These are phyloP conservation scores for Pachyramphus minor DNA, from an alignment of 2,113 vertebrate genomes.

Conservation along the genomic window DNA sequence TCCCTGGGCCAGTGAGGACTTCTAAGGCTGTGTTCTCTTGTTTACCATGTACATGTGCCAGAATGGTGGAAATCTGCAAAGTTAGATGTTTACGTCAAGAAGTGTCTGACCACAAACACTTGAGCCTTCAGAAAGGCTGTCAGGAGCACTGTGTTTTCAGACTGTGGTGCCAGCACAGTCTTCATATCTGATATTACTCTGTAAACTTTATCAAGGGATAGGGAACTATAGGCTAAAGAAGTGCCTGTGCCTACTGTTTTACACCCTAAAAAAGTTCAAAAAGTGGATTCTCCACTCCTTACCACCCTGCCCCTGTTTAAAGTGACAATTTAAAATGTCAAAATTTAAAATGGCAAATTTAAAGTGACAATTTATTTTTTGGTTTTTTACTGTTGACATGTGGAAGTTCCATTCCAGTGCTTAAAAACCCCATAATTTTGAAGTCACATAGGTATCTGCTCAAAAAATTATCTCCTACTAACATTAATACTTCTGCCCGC, in stretches of 20 bases:
- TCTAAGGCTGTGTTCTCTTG: background rate
- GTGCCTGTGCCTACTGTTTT: background rate
- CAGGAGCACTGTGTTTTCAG: background rate
- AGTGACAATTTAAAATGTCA: too few relatives aligned
- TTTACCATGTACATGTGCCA: background rate
- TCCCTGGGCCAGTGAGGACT: background rate
- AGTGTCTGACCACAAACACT: background rate
- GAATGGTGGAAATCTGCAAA: background rate
- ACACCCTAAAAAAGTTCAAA: background rate
- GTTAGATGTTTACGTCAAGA: background rate
- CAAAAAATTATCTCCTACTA: conserved; percentile 32
- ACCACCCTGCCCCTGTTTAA: fast-evolving
- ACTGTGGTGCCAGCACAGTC: background rate
- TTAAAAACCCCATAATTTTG: background rate
- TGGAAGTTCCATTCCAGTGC: conserved; percentile 29
- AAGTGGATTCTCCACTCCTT: background rate
- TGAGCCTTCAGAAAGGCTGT: background rate
- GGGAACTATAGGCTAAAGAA: background rate
- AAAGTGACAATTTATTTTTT: conserved; percentile 36
- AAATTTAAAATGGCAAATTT: too few relatives aligned
- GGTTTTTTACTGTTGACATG: conserved; percentile 49
- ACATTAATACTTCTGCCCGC: background rate
- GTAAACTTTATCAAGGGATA: background rate
- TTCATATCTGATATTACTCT: background rate
- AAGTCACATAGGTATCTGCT: conserved; percentile 21